Evolutionary conservation across 2,888 invertebrate genomes (phyloP), one percentile per base, ranked within the genome.

Genomic region (Conus canariensis): DNA sequence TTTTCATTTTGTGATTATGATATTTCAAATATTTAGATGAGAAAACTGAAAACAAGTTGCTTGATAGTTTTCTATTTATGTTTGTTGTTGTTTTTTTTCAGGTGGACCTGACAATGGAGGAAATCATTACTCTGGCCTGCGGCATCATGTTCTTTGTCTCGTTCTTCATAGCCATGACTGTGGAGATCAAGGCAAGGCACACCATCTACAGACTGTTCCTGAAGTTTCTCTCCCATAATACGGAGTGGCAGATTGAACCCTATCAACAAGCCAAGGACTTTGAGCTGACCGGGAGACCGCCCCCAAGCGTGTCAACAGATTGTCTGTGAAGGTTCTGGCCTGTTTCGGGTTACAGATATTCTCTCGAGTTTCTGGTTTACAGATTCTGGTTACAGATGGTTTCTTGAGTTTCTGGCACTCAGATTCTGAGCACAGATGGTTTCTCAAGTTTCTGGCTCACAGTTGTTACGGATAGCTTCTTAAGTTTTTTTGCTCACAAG

Each of bases 81-180:
- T 12, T 70, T 70, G 0, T 14, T 70, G 10, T 70, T 22, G 60
- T 70, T 77, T 80, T 80, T 30, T 80, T 83, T 7, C 90, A 91
- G 70, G 82, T 91, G n/a, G 95, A 96, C 91, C 95, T 97, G 90
- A 96, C 96, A 0, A 94, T 95, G 16, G 96, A 96, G 82, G 97
- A 97, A 92, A 95, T 97, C 64, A 96, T 97, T 82, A 97, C 97
- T 4, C 95, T 97, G 56, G 95, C 96, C 7, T 97, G 97, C 92
- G 97, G 97, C 0, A 96, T 97, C 19, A 95, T 97, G 87, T 97
- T 97, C 94, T 97, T 97, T 92, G 95, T 97, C 70, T 97, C 97
- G 16, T 97, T 97, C 93, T 97, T 97, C 93, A 95, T 97, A 58
- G 97, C 97, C 87, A 97, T 97, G 95, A 97, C 97, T 91, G 97